phyloP scores from a whole-genome alignment of 2,888 invertebrate genomes.

The Mactromeris polynyma region DNA sequence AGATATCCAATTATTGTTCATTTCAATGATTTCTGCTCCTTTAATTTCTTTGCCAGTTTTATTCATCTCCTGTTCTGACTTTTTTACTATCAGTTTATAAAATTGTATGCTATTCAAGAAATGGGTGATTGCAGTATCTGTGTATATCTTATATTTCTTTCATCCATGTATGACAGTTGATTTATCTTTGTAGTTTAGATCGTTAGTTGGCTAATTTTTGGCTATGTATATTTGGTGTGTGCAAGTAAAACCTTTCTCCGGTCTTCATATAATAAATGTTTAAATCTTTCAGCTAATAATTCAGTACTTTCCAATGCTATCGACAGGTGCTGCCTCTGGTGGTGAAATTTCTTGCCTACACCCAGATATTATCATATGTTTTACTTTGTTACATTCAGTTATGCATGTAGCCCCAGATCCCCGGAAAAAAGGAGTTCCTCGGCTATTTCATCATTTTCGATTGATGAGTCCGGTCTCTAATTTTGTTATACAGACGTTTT shows the following conservation, averaged over 20 bases:
- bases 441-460: too few species aligned
- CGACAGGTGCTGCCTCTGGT: neutral
- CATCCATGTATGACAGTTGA: neutral
- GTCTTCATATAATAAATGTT: neutral
- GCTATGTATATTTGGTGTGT: conserved; percentile 11
- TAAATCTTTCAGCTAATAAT: neutral
- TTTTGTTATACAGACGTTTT: neutral
- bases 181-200: neutral
- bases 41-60: conserved; percentile 29
- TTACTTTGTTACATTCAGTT: neutral
- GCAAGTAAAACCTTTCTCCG: conserved; percentile 44
- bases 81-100: neutral
- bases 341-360: neutral
- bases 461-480: neutral
- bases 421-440: neutral
- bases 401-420: neutral
- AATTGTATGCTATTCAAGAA: neutral
- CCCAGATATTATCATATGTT: neutral
- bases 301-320: neutral
- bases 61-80: neutral
- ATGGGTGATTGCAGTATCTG: neutral
- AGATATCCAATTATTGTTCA: conserved; percentile 38
- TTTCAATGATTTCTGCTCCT: conserved; percentile 30
- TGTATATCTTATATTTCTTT: neutral
- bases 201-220: neutral